These are phyloP conservation scores for Myiozetetes cayanensis DNA, from an alignment of 2,113 vertebrate genomes.

Conservation along the genomic window DNA sequence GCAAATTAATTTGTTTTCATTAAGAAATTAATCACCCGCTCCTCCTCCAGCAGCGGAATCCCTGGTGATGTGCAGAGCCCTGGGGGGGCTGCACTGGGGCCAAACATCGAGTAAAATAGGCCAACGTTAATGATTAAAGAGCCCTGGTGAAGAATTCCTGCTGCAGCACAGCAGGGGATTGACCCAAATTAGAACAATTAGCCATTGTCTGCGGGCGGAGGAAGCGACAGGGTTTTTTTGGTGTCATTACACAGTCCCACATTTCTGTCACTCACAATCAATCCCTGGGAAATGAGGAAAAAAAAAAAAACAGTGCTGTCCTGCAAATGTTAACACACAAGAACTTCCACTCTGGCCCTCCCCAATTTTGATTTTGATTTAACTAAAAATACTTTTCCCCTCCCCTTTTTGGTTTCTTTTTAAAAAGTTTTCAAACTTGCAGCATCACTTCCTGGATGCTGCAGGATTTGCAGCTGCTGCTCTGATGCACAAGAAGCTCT, in stretches of 20 bases:
- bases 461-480: neutral
- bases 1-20: constrained; percentile 23
- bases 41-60: neutral
- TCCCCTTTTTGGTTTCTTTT: rapidly evolving
- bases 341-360: neutral
- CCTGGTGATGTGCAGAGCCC: neutral
- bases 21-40: neutral
- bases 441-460: neutral
- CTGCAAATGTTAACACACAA: neutral
- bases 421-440: neutral
- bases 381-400: rapidly evolving
- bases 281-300: neutral
- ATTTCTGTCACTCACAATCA: neutral
- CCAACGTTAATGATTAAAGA: neutral
- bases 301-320: neutral
- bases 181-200: constrained; percentile 57
- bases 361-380: neutral
- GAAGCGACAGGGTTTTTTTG: neutral
- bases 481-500: neutral
- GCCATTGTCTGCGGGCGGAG: neutral
- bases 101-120: neutral
- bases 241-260: neutral
- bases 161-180: neutral
- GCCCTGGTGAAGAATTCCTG: neutral
- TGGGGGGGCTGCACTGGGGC: neutral